A percentile compares a stretch with the other conserved stretches of the same genome.
Conservation (phyloP, 1,140 invertebrate species). For the Brachionus angularis region DNA sequence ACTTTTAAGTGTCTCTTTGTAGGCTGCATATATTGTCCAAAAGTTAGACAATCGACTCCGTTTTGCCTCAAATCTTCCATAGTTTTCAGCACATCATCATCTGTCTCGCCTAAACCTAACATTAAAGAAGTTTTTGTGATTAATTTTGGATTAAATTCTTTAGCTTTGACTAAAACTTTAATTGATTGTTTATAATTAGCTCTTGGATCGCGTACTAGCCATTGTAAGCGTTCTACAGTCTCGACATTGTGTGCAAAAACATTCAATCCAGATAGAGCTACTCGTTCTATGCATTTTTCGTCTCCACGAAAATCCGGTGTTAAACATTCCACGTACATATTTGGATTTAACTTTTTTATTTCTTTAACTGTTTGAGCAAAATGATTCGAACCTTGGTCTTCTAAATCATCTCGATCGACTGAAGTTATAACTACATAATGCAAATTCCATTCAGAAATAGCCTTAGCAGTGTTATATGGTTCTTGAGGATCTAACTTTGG, state of each 20-base stretch:
- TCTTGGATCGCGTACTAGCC: constrained; percentile 80
- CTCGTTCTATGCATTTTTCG: constrained; percentile 67
- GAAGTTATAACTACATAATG: constrained; percentile 97
- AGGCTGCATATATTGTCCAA: constrained; percentile 99
- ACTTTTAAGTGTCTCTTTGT: constrained; percentile 91
- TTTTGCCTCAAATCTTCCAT: constrained; percentile 70
- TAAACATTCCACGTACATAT: constrained; percentile 89
- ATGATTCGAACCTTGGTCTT: constrained; percentile 83
- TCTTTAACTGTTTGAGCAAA: constrained; percentile 79
- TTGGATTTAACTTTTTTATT: constrained; percentile 66
- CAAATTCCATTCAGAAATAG: constrained; percentile 80
- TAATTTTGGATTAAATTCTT: constrained; percentile 68
- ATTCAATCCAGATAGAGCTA: constrained; percentile 78
- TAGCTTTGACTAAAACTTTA: constrained; percentile 73
- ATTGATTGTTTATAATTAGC: constrained; percentile 77
- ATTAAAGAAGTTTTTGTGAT: constrained; percentile 98
- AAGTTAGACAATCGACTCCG: constrained; percentile 87
- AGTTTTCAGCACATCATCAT: constrained; percentile 79
- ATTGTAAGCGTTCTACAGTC: constrained; percentile 72
- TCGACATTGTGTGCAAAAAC: constrained; percentile 97
- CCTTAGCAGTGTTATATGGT: constrained; percentile 84
- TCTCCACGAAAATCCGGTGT: constrained; percentile 92
- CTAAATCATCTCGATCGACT: constrained; percentile 91
- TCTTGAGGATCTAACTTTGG: constrained; percentile 83
- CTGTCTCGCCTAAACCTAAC: constrained; percentile 92